Evolutionary conservation across 1,140 invertebrate genomes (phyloP).

Genomic region (Listronotus bonariensis): DNA sequence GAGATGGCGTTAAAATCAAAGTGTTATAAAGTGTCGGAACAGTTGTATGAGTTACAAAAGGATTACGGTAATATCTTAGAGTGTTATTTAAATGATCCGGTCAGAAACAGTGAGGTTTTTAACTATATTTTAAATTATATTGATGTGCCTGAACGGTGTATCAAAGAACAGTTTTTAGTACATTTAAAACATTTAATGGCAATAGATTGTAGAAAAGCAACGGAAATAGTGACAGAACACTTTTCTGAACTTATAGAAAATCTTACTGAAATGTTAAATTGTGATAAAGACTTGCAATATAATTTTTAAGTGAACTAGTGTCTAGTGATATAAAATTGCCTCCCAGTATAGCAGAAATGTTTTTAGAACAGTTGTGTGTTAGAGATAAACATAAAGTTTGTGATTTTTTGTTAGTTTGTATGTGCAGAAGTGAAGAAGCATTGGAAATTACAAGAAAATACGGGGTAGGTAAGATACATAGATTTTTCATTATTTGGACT

Average conservation of each 20-base stretch:
- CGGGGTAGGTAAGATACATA: slow-evolving; percentile 30
- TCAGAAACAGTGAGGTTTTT: slow-evolving; percentile 72
- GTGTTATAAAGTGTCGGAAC: slow-evolving; percentile 59
- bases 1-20: slow-evolving; percentile 54
- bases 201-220: slow-evolving; percentile 58
- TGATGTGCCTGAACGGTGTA: slow-evolving; percentile 57
- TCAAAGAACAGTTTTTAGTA: slow-evolving; percentile 57
- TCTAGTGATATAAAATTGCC: slow-evolving; percentile 60
- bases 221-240: slow-evolving; percentile 61
- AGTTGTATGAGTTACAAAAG: slow-evolving; percentile 56
- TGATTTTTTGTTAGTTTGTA: slow-evolving; percentile 48
- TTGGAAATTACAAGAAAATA: slow-evolving; percentile 56
- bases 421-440: slow-evolving; percentile 54
- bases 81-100: slow-evolving; percentile 60
- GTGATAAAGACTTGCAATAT: slow-evolving; percentile 61
- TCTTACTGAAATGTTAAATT: slow-evolving; percentile 57
- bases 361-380: slow-evolving; percentile 71
- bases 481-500: too few species aligned
- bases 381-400: slow-evolving; percentile 56
- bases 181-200: slow-evolving; percentile 54
- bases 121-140: slow-evolving; percentile 76
- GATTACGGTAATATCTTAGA: slow-evolving; percentile 57
- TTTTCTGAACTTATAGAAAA: slow-evolving; percentile 58
- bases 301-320: slow-evolving; percentile 68
- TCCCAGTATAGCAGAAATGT: slow-evolving; percentile 62